Evolutionary conservation across 2,113 vertebrate genomes (phyloP).

Genomic region (Calcarius ornatus): DNA sequence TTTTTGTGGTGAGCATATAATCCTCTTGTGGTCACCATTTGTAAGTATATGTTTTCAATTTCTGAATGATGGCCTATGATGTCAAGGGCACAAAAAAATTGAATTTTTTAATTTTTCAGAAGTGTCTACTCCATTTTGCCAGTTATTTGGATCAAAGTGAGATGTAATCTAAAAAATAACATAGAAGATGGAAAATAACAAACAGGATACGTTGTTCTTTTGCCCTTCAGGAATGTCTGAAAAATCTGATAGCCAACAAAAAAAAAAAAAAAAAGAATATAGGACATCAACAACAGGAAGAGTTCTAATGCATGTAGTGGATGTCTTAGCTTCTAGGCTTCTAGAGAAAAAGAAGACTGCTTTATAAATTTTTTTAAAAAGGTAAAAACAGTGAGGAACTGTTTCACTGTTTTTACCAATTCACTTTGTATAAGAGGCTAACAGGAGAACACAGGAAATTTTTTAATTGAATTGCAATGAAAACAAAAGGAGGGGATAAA

Average conservation of each 20-base stretch:
- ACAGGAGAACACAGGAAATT: not conserved
- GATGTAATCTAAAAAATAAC: not conserved
- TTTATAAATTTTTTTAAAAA: too few species aligned
- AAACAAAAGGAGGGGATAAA: not conserved
- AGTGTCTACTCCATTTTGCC: too few species aligned
- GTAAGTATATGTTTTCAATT: not conserved
- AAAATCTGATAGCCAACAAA: not conserved
- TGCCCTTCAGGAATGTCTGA: rapidly evolving
- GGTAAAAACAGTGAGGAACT: not conserved
- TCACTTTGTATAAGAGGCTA: not conserved
- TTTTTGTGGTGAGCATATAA: not conserved
- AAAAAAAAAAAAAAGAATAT: not conserved
- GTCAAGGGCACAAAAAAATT: not conserved
- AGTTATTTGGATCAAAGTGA: not conserved
- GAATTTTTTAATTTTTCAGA: not conserved
- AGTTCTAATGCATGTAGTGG: not conserved
- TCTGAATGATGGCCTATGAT: not conserved
- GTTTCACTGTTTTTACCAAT: not conserved
- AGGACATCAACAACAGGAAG: not conserved
- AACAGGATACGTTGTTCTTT: not conserved
- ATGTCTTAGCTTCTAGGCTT: not conserved
- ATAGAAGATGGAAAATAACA: not conserved
- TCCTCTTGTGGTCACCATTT: not conserved
- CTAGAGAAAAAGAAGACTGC: not conserved
- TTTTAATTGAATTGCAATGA: not conserved